These are phyloP conservation scores for Chondrilla cf. caribensis DNA, from an alignment of 37 sponge, comb jelly and placozoan species.

Conservation along the genomic window DNA sequence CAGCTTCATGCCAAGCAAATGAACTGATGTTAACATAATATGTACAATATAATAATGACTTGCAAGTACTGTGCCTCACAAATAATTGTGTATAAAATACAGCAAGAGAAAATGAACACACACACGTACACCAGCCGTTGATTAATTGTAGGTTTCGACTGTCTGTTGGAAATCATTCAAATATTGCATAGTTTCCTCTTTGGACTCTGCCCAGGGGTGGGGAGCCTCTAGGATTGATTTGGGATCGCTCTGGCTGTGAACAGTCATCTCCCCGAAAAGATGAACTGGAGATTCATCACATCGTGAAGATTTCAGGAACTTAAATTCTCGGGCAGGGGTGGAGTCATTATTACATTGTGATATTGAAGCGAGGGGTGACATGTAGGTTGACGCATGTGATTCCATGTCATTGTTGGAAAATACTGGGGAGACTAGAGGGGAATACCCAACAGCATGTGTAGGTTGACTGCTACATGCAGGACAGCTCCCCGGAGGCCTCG, in stretches of 20 bases:
- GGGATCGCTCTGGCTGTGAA: background rate
- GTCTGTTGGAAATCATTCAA: background rate
- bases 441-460: background rate
- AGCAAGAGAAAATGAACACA: too few species aligned
- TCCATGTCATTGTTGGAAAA: background rate
- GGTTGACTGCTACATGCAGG: background rate
- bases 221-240: slow-evolving; percentile 39
- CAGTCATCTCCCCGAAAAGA: background rate
- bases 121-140: too few species aligned
- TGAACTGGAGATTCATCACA: slow-evolving; percentile 9
- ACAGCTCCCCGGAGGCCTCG: background rate
- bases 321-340: background rate
- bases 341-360: background rate
- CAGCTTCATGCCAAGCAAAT: background rate
- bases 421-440: background rate
- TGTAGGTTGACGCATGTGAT: background rate
- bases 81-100: background rate
- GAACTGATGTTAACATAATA: too few species aligned
- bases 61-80: too few species aligned
- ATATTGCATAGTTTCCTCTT: slow-evolving; percentile 3
- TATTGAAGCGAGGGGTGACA: background rate
- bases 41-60: too few species aligned
- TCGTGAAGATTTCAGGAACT: background rate
- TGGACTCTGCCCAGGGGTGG: slow-evolving; percentile 83
- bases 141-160: background rate